Conservation (phyloP, 2,797 vertebrate genomes). For the Amniataba percoides region DNA sequence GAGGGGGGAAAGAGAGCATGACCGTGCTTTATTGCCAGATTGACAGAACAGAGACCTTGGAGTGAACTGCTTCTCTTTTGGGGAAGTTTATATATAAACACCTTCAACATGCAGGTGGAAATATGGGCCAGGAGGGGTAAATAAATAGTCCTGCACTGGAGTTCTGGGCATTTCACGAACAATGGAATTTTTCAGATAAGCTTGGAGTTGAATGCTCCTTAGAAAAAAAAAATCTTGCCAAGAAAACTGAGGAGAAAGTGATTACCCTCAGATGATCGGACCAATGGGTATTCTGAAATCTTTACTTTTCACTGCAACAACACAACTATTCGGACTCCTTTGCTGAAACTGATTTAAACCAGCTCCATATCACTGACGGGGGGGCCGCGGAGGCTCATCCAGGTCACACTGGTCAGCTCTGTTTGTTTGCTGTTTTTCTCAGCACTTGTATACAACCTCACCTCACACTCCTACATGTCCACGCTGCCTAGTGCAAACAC, state of each 20-base stretch:
- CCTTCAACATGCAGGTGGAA: slow-evolving; percentile 79
- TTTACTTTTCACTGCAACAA: neutral
- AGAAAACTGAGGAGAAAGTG: neutral
- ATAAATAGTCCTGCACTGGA: slow-evolving; percentile 70
- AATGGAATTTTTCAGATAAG: slow-evolving; percentile 65
- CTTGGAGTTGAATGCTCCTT: slow-evolving; percentile 60
- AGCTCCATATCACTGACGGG: neutral
- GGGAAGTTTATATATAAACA: slow-evolving; percentile 83
- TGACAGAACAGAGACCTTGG: slow-evolving; percentile 71
- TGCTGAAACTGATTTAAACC: neutral
- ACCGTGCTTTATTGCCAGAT: slow-evolving; percentile 52
- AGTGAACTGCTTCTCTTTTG: slow-evolving; percentile 67
- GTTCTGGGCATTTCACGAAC: slow-evolving; percentile 62
- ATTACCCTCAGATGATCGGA: neutral
- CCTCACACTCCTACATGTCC: neutral
- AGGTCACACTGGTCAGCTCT: neutral
- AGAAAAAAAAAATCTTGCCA: neutral
- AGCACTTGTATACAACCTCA: neutral
- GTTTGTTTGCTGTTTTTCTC: neutral
- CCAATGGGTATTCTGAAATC: neutral
- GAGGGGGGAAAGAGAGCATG: slow-evolving; percentile 60
- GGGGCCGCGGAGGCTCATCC: neutral
- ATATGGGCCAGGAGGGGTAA: slow-evolving; percentile 74
- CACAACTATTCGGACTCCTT: neutral
- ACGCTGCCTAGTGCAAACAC: slow-evolving; percentile 65